Conservation (phyloP, 2,888 invertebrate genomes). For the Melieria picta region DNA sequence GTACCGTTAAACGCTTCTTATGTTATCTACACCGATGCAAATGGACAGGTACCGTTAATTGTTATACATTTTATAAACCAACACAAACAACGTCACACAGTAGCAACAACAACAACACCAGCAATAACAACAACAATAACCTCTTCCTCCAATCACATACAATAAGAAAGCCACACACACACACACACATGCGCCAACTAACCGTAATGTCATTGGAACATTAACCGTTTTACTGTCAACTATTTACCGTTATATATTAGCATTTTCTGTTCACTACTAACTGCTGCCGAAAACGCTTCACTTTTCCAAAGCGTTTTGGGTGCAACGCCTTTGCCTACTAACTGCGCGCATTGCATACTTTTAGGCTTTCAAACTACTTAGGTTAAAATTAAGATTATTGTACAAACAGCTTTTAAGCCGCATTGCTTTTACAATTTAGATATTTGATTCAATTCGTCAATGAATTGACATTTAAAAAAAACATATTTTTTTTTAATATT, state of each 20-base stretch:
- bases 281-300: not conserved
- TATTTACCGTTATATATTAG: not conserved
- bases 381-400: too few species aligned
- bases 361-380: not conserved
- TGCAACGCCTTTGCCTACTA: not conserved
- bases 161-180: not conserved
- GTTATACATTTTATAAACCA: constrained; percentile 6
- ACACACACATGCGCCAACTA: constrained; percentile 10
- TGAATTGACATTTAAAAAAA: too few species aligned
- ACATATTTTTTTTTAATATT: too few species aligned
- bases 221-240: not conserved
- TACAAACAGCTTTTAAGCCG: too few species aligned
- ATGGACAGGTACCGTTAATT: constrained; percentile 83
- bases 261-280: not conserved
- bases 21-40: constrained; percentile 95
- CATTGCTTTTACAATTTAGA: too few species aligned
- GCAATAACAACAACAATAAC: not conserved
- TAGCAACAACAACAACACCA: not conserved
- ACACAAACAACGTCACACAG: not conserved
- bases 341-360: not conserved
- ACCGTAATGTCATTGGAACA: too few species aligned
- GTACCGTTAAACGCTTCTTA: constrained; percentile 90
- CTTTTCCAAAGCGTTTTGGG: not conserved
- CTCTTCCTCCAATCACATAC: not conserved
- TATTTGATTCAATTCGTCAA: too few species aligned